These are phyloP conservation scores for Leistus spinibarbis DNA, from an alignment of 2,888 invertebrate genomes.

Conservation along the genomic window DNA sequence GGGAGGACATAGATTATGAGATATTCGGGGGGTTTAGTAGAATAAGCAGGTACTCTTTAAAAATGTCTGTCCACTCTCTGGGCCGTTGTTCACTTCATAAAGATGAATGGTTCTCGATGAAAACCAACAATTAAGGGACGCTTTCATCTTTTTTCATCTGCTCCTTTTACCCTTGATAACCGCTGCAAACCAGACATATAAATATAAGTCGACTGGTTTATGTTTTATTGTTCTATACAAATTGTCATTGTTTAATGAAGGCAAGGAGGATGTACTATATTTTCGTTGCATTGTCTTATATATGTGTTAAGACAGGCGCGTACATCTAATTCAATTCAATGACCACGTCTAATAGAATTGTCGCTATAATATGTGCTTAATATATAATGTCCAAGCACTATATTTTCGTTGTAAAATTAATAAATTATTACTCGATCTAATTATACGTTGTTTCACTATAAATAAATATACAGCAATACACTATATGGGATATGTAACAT, in stretches of 20 bases:
- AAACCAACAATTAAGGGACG: conserved; percentile 55
- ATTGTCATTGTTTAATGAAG: background rate
- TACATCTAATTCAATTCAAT: background rate
- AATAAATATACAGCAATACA: no score
- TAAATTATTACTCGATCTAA: no score
- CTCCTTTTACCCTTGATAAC: no score
- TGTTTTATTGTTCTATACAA: background rate
- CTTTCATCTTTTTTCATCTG: conserved; percentile 18
- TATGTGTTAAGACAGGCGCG: no score
- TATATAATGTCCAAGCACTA: no score
- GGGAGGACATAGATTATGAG: conserved; percentile 24
- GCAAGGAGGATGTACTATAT: background rate
- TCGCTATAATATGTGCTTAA: no score
- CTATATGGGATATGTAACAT: no score
- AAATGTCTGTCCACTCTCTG: conserved; percentile 47
- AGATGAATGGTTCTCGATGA: conserved; percentile 55
- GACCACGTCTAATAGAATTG: background rate
- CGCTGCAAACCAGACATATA: background rate
- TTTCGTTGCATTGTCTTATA: background rate
- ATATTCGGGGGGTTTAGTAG: conserved; percentile 22
- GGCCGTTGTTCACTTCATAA: conserved; percentile 54
- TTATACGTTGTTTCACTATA: no score
- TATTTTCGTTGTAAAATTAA: no score
- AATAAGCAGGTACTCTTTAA: conserved; percentile 56
- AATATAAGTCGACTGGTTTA: background rate